Conservation (phyloP, 30 jellyfish, hydroid and myxozoan genomes). For the Thelohanellus kitauei region DNA sequence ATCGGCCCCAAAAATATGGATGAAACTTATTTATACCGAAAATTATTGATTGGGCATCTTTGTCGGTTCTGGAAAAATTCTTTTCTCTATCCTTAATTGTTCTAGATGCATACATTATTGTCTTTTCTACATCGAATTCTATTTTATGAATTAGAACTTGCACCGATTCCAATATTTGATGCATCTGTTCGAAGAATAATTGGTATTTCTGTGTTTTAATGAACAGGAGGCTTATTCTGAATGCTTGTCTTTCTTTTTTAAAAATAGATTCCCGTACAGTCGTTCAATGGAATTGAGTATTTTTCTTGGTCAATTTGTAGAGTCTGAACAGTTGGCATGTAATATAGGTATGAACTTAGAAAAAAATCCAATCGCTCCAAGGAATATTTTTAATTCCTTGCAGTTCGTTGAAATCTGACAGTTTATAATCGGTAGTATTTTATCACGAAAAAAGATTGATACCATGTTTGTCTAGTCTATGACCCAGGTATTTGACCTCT, state of each 20-base stretch:
- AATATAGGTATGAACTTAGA: neutral
- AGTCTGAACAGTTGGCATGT: conserved; percentile 1
- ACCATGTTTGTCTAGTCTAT: conserved; percentile 1
- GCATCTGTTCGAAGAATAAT: conserved; percentile 16
- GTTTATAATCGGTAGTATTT: conserved; percentile 7
- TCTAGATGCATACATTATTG: no score
- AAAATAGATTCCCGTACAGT: conserved; percentile 1
- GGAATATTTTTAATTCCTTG: no score
- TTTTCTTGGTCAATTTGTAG: conserved; percentile 3
- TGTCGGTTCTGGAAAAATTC: conserved; percentile 8
- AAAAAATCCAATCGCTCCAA: no score
- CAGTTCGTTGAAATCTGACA: no score
- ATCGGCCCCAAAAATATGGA: no score
- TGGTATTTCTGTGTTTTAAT: conserved; percentile 5
- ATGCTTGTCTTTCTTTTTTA: conserved; percentile 1
- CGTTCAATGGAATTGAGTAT: conserved; percentile 4
- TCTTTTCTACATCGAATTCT: conserved; percentile 2
- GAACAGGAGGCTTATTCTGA: conserved; percentile 10
- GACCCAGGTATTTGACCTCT: conserved; percentile 8
- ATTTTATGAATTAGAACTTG: conserved; percentile 6
- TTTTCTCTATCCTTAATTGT: conserved; percentile 8
- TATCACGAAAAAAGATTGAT: conserved; percentile 9
- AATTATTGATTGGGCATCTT: conserved; percentile 15
- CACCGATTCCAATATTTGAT: conserved; percentile 14
- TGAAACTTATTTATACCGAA: no score